A percentile compares a stretch with the other conserved stretches of the same genome.
phyloP scores from a whole-genome alignment of 2,797 vertebrate species.

The Molossus alvarezi region DNA sequence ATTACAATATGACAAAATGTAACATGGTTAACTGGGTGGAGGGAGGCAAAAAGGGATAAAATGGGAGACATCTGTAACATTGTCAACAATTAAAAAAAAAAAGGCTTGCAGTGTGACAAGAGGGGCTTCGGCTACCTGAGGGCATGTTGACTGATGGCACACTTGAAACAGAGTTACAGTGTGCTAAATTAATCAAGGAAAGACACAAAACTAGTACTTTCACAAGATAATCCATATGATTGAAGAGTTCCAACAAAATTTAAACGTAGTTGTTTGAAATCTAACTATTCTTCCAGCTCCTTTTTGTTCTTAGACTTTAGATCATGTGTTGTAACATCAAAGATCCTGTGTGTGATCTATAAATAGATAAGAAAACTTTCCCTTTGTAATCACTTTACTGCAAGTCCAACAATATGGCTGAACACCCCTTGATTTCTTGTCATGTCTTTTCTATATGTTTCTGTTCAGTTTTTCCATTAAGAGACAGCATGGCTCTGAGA shows the following conservation, averaged over 20 bases:
- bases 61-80: too few relatives aligned
- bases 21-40: not conserved
- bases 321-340: not conserved
- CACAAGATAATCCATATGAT: not conserved
- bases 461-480: not conserved
- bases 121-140: not conserved
- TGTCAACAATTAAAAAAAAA: too few relatives aligned
- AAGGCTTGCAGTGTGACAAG: not conserved
- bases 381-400: not conserved
- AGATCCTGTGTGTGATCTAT: not conserved
- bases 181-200: not conserved
- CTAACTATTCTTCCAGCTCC: not conserved
- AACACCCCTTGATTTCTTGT: not conserved
- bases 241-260: not conserved
- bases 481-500: not conserved
- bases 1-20: not conserved
- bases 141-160: not conserved
- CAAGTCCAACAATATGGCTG: not conserved
- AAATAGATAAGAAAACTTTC: not conserved
- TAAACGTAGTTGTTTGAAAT: not conserved
- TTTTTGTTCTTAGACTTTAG: not conserved
- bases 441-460: not conserved
- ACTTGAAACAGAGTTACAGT: not conserved
- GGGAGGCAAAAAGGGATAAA: too few relatives aligned
- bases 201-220: conserved; percentile 38